A percentile compares a stretch with the other conserved stretches of the same genome.
Conservation (phyloP, 1,140 invertebrate genomes). For the Lordiphosa mommai region DNA sequence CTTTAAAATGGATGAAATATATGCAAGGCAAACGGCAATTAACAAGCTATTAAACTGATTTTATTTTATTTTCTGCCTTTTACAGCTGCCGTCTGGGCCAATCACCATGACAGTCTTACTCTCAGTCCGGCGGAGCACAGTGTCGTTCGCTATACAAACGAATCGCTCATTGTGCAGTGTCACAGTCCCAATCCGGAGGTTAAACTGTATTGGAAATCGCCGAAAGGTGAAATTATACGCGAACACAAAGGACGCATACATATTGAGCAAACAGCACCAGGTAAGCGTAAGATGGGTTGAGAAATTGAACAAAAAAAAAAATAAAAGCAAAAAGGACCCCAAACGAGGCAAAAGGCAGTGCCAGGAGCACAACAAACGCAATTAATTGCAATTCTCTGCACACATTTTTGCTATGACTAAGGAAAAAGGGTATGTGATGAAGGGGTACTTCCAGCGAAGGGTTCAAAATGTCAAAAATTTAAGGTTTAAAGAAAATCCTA, state of each 20-base stretch:
- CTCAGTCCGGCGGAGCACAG: slow-evolving; percentile 66
- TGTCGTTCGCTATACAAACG: slow-evolving; percentile 78
- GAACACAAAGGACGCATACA: slow-evolving; percentile 79
- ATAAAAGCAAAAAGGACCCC: background rate
- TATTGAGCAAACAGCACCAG: slow-evolving; percentile 67
- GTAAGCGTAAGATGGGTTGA: slow-evolving; percentile 23
- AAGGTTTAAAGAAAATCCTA: background rate
- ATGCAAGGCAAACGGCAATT: slow-evolving; percentile 55
- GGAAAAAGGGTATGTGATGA: background rate
- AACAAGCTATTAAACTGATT: slow-evolving; percentile 32
- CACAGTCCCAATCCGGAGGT: slow-evolving; percentile 55
- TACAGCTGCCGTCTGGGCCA: slow-evolving; percentile 54
- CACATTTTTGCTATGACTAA: slow-evolving; percentile 19
- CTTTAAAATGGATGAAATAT: background rate
- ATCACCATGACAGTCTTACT: slow-evolving; percentile 58
- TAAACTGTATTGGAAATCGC: slow-evolving; percentile 77
- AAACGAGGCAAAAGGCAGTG: slow-evolving; percentile 4
- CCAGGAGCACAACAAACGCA: slow-evolving; percentile 61
- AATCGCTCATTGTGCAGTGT: slow-evolving; percentile 79
- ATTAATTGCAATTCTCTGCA: slow-evolving; percentile 59
- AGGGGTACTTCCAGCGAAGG: background rate
- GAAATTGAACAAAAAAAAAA: slow-evolving; percentile 15
- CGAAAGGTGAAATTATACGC: slow-evolving; percentile 72
- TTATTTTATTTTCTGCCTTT: slow-evolving; percentile 13
- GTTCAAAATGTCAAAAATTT: background rate